Conservation (phyloP, 2,113 vertebrate species). For the Neoarius graeffei region DNA sequence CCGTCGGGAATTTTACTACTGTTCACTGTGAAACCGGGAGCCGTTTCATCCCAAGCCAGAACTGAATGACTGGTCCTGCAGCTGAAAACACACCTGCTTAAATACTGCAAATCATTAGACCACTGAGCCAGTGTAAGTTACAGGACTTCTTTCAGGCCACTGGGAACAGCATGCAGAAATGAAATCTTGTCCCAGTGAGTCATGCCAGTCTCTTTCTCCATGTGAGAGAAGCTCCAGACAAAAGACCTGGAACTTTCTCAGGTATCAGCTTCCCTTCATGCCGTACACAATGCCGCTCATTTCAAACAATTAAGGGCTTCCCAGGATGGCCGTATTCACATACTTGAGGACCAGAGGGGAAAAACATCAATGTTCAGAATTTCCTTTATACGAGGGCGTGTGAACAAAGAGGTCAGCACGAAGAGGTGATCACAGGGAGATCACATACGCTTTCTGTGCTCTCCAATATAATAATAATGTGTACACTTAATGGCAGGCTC, state of each 20-base stretch:
- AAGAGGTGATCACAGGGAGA: slow-evolving; percentile 31
- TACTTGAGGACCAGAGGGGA: slow-evolving; percentile 35
- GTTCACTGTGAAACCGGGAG: no score
- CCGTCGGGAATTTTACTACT: no score
- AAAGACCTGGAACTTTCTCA: slow-evolving; percentile 48
- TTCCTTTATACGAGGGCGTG: slow-evolving; percentile 47
- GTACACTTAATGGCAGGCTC: background rate
- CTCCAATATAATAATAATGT: slow-evolving; percentile 6
- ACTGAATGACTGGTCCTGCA: background rate
- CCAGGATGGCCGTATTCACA: slow-evolving; percentile 12
- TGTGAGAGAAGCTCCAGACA: slow-evolving; percentile 38
- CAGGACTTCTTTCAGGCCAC: slow-evolving; percentile 38
- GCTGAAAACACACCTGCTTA: background rate
- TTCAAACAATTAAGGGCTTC: slow-evolving; percentile 43
- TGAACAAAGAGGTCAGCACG: slow-evolving; percentile 49
- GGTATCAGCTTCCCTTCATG: slow-evolving; percentile 48
- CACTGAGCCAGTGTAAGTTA: background rate
- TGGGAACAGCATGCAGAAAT: slow-evolving; percentile 39
- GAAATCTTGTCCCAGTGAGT: slow-evolving; percentile 36
- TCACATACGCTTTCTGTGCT: slow-evolving; percentile 26
- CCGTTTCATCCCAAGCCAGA: background rate
- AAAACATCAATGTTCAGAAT: slow-evolving; percentile 48
- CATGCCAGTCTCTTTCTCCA: slow-evolving; percentile 30
- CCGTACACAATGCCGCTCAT: slow-evolving; percentile 50
- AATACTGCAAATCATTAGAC: slow-evolving; percentile 21